Evolutionary conservation across 2,797 vertebrate genomes (phyloP), one percentile per base, ranked within the genome.

Genomic region (Sebastes diploproa): DNA sequence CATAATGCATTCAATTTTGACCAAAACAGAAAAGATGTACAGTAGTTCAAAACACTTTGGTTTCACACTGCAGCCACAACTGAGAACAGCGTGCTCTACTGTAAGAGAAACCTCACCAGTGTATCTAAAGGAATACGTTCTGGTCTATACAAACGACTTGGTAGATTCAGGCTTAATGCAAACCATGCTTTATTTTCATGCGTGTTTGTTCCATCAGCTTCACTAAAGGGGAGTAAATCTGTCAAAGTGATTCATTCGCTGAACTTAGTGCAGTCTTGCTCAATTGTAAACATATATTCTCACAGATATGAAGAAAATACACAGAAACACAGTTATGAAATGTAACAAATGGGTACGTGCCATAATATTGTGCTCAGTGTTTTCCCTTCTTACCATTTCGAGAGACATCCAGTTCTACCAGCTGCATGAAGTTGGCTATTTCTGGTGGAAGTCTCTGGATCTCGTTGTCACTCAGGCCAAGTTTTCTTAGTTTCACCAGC

Each of bases 381-480:
- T 77, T 56, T 46, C 20, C 56, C 89, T 91, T 91, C 88, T 91
- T 83, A 99, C 98, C 98, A 87, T 99, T 99, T 91, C 98, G 96
- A 79, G 98, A 99, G 68, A 99, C 94, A 63, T 99, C 98, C 30
- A 99, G 97, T 84, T 99, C 98, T 29, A 99, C 98, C 72, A 99
- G 95, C 91, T 99, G 97, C 97, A 98, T 98, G 92, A 99, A 98
- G 96, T 99, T 99, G 0, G 97, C 97, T 79, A 99, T 98, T 94
- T 99, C 98, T 83, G 98, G 95, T 72, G 98, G 97, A 87, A 99
- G 96, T 14, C 96, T 95, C 83, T 98, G 98, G 93, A 99, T 98
- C 94, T 99, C 98, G 84, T 99, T 99, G 95, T 99, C 98, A 86
- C 98, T 99, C 91, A 99, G 96, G 75, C 97, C 97, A 75, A 99